Evolutionary conservation across 2,888 invertebrate species (phyloP).

Genomic region (Agrilus biguttatus): DNA sequence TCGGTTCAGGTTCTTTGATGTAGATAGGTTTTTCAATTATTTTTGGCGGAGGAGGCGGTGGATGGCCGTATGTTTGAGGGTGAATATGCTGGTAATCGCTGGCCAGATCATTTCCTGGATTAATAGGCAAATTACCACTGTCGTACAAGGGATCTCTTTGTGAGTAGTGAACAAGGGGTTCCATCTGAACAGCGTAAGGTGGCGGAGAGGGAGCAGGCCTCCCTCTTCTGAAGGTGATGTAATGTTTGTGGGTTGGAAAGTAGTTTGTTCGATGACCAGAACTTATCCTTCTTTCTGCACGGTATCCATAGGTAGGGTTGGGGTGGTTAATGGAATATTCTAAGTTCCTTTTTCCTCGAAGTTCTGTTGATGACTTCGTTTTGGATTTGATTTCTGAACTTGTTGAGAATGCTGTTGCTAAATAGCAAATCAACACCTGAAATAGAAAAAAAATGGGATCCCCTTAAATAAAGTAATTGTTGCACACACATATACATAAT

Average conservation of each 20-base stretch:
- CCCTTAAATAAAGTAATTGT: constrained; percentile 4
- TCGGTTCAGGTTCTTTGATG: constrained; percentile 72
- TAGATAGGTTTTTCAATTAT: constrained; percentile 29
- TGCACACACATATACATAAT: too few species aligned
- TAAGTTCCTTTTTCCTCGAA: constrained; percentile 41
- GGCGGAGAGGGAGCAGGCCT: constrained; percentile 39
- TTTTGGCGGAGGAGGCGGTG: constrained; percentile 16
- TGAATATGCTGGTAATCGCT: constrained; percentile 33
- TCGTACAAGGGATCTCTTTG: constrained; percentile 67
- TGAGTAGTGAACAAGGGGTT: constrained; percentile 64
- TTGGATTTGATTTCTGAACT: constrained; percentile 20
- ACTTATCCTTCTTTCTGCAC: constrained; percentile 40
- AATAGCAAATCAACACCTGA: constrained; percentile 39
- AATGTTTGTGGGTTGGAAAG: constrained; percentile 22
- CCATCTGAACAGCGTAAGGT: constrained; percentile 68
- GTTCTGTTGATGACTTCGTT: constrained; percentile 23
- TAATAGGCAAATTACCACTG: constrained; percentile 30
- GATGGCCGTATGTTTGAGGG: constrained; percentile 35
- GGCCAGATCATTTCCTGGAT: constrained; percentile 29
- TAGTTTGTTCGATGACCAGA: constrained; percentile 27
- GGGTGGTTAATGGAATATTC: constrained; percentile 46
- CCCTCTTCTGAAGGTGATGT: constrained; percentile 22
- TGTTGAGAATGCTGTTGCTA: constrained; percentile 32
- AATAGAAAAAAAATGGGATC: constrained; percentile 23
- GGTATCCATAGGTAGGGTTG: constrained; percentile 38